Evolutionary conservation across 2,113 vertebrate genomes (phyloP).

Genomic region (Marcusenius ussheri): DNA sequence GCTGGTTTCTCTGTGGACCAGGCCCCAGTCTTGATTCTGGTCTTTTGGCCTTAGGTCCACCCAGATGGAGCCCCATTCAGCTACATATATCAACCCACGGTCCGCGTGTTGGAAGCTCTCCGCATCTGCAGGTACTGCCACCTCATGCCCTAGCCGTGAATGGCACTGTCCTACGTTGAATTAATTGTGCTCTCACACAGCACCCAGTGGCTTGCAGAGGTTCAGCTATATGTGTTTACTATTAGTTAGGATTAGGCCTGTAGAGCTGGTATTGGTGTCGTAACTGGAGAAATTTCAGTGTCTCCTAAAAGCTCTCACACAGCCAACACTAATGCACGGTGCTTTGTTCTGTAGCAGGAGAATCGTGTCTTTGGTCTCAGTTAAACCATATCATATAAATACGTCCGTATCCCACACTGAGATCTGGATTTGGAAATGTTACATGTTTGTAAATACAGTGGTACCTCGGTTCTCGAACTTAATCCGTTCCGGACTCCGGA

Average conservation of each 20-base stretch:
- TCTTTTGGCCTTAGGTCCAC: neutral
- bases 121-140: conserved; percentile 16
- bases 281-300: neutral
- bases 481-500: no score
- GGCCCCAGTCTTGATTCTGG: neutral
- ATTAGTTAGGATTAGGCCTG: neutral
- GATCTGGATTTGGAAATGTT: neutral
- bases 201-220: neutral
- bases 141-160: neutral
- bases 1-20: neutral
- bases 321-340: neutral
- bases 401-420: neutral
- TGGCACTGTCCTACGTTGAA: neutral
- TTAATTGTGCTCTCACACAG: neutral
- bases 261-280: neutral
- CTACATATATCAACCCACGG: conserved; percentile 28
- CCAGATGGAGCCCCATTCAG: conserved; percentile 35
- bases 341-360: neutral
- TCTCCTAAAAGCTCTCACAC: neutral
- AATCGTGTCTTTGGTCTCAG: neutral
- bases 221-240: neutral
- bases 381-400: neutral
- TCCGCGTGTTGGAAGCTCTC: conserved; percentile 10
- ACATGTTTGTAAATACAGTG: neutral
- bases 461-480: no score